phyloP scores from a whole-genome alignment of 2,113 vertebrate genomes.

The Pelobates fuscus region DNA sequence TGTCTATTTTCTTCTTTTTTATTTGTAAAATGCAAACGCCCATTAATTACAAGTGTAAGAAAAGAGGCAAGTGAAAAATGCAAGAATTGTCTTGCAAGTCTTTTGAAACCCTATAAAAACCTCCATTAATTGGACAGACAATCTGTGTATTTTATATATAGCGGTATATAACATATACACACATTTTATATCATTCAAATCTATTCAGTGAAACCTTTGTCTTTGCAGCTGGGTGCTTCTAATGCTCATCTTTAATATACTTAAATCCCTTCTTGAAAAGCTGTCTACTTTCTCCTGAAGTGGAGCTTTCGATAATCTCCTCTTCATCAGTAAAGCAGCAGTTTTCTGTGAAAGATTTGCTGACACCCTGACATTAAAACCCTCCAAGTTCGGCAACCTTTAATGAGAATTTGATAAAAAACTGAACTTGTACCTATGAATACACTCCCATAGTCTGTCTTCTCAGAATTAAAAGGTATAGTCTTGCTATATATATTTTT shows the following conservation, averaged over 20 bases:
- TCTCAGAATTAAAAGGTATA: too few relatives aligned
- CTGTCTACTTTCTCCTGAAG: slow-evolving; percentile 40
- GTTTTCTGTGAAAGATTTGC: slow-evolving; percentile 34
- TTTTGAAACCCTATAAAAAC: too few relatives aligned
- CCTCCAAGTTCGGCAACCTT: slow-evolving; percentile 37
- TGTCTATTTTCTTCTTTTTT: too few relatives aligned
- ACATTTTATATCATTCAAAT: slow-evolving; percentile 31
- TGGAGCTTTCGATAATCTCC: slow-evolving; percentile 47
- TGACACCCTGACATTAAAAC: slow-evolving; percentile 36
- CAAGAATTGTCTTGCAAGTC: too few relatives aligned
- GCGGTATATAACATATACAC: too few relatives aligned
- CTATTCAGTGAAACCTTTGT: slow-evolving; percentile 37
- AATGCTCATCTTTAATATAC: slow-evolving; percentile 46
- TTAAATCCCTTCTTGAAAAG: slow-evolving; percentile 39
- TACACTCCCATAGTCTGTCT: too few relatives aligned
- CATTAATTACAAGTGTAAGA: too few relatives aligned
- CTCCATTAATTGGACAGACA: too few relatives aligned
- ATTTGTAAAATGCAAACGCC: too few relatives aligned
- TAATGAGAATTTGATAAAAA: slow-evolving; percentile 34
- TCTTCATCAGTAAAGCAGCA: slow-evolving; percentile 26
- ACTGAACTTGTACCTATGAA: not conserved
- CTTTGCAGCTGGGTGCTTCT: slow-evolving; percentile 38
- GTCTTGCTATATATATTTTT: too few relatives aligned
- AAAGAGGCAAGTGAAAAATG: too few relatives aligned
- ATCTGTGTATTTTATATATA: too few relatives aligned